phyloP scores from a whole-genome alignment of 2,113 vertebrate genomes.

The Tetraodon nigroviridis region DNA sequence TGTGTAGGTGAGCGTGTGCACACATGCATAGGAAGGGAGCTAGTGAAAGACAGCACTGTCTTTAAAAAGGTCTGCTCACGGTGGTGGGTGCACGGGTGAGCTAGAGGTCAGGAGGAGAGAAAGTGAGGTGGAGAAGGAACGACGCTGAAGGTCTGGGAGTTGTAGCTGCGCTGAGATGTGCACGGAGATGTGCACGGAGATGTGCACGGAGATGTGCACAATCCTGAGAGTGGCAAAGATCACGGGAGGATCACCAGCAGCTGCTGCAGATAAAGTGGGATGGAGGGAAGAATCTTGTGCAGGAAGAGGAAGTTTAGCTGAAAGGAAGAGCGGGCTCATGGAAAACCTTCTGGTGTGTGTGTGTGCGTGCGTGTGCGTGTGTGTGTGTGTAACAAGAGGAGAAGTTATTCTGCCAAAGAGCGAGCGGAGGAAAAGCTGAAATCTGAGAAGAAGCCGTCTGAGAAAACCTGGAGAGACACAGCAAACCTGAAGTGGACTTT shows the following conservation, averaged over 20 bases:
- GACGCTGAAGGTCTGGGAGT: slow-evolving; percentile 10
- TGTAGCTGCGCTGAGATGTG: neutral
- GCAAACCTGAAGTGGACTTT: slow-evolving; percentile 25
- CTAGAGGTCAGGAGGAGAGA: slow-evolving; percentile 16
- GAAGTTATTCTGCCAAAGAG: slow-evolving; percentile 41
- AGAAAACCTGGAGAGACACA: slow-evolving; percentile 3
- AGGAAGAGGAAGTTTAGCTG: slow-evolving; percentile 26
- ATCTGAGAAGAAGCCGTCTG: slow-evolving; percentile 42
- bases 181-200: neutral
- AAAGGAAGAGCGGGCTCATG: slow-evolving; percentile 39
- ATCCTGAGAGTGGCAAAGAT: neutral
- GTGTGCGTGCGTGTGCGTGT: neutral
- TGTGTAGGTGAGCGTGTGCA: slow-evolving; percentile 16
- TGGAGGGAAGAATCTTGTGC: slow-evolving; percentile 16
- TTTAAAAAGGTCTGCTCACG: slow-evolving; percentile 48
- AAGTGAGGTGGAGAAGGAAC: slow-evolving; percentile 4
- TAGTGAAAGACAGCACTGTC: slow-evolving; percentile 68
- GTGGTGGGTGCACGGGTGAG: slow-evolving; percentile 33
- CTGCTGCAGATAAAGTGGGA: slow-evolving; percentile 10
- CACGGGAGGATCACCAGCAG: neutral
- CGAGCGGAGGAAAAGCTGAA: slow-evolving; percentile 41
- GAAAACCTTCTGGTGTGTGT: slow-evolving; percentile 21
- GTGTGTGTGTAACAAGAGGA: slow-evolving; percentile 45
- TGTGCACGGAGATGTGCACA: neutral
- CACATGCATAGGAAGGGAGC: slow-evolving; percentile 24